These are phyloP conservation scores for Scaptomyza montana DNA, from an alignment of 1,140 invertebrate genomes.

Conservation along the genomic window DNA sequence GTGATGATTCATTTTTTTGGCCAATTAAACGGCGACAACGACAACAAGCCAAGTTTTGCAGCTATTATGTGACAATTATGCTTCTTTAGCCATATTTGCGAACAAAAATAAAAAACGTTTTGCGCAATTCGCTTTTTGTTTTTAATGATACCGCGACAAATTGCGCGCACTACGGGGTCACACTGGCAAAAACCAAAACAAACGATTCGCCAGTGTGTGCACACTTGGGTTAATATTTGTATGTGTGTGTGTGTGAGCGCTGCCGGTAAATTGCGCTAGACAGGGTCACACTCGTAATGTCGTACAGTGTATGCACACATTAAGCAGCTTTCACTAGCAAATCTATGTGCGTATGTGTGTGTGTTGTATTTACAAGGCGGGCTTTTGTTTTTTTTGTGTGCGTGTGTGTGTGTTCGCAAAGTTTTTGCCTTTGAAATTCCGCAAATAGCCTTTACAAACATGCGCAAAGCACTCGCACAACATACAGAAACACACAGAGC, in stretches of 20 bases:
- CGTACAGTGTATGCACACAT: constrained; percentile 32
- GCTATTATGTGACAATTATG: constrained; percentile 47
- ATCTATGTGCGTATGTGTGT: background rate
- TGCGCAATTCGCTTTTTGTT: constrained; percentile 6
- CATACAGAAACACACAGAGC: too few relatives aligned
- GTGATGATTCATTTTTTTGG: constrained; percentile 40
- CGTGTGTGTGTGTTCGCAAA: constrained; percentile 16
- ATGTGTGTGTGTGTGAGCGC: background rate
- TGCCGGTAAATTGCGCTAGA: constrained; percentile 3
- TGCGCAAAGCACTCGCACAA: background rate
- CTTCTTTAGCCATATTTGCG: constrained; percentile 42
- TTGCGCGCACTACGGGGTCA: constrained; percentile 6
- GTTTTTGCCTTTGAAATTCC: constrained; percentile 51
- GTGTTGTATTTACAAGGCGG: constrained; percentile 15
- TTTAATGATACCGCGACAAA: constrained; percentile 2
- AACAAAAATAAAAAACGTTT: constrained; percentile 15
- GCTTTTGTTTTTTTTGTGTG: background rate
- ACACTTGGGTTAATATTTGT: background rate
- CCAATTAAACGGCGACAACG: constrained; percentile 32
- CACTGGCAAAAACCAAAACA: constrained; percentile 5
- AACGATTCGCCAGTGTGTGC: background rate
- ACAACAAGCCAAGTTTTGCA: constrained; percentile 26
- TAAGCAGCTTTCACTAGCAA: constrained; percentile 31
- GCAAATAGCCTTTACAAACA: constrained; percentile 50
- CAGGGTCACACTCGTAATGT: constrained; percentile 38